A percentile compares a stretch with the other conserved stretches of the same genome.
Conservation (phyloP, 1,140 invertebrate genomes). For the Nilaparvata lugens region DNA sequence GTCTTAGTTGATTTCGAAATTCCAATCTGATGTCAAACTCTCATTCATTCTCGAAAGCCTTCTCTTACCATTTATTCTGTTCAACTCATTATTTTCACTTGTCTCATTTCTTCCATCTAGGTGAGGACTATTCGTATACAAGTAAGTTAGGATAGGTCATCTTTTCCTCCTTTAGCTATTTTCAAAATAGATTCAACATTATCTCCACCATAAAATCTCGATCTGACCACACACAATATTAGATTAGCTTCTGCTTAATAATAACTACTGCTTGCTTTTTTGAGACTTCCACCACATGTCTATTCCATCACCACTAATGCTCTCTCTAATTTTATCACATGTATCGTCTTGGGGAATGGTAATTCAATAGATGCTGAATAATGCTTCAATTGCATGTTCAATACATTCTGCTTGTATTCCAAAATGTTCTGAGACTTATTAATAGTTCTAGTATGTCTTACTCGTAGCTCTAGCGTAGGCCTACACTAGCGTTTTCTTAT, state of each 20-base stretch:
- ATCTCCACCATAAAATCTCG: no score
- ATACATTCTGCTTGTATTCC: no score
- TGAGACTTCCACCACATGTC: neutral
- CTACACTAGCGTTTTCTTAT: no score
- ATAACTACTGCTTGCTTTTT: neutral
- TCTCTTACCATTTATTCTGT: neutral
- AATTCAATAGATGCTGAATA: neutral
- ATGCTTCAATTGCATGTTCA: no score
- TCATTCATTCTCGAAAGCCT: no score
- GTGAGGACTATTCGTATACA: conserved; percentile 31
- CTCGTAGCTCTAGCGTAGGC: no score
- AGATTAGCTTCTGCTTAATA: conserved; percentile 1
- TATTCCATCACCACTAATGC: no score
- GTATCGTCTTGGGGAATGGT: neutral
- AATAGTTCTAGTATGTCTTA: no score
- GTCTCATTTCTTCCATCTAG: conserved; percentile 24
- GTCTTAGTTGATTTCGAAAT: no score
- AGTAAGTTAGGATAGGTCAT: conserved; percentile 31
- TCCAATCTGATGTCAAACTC: no score
- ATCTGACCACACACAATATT: neutral
- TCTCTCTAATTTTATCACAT: neutral
- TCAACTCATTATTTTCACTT: conserved; percentile 17
- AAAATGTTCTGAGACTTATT: no score
- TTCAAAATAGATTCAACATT: no score
- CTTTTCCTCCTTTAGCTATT: neutral